These are phyloP conservation scores for Ictalurus furcatus DNA, from an alignment of 2,113 vertebrate species.

Conservation along the genomic window DNA sequence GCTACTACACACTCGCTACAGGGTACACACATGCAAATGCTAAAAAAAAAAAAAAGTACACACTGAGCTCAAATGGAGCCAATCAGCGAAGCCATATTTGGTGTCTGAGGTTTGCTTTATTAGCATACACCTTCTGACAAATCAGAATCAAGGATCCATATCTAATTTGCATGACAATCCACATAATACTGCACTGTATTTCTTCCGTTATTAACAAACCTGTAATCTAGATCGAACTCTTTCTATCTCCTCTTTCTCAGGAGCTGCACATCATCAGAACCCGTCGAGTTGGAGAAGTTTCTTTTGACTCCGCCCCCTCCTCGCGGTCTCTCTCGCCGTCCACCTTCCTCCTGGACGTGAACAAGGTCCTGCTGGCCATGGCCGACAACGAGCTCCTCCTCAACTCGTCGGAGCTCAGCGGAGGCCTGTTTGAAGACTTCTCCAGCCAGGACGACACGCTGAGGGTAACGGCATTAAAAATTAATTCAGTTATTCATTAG, in stretches of 20 bases:
- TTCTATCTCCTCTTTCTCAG: constrained; percentile 59
- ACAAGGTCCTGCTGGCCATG: constrained; percentile 86
- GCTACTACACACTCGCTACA: constrained; percentile 84
- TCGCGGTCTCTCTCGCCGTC: constrained; percentile 60
- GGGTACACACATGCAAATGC: constrained; percentile 47
- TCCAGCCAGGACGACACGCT: constrained; percentile 88
- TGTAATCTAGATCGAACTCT: not conserved
- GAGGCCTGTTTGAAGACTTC: constrained; percentile 85
- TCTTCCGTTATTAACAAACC: not conserved
- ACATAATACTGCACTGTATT: not conserved
- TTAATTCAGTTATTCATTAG: not conserved
- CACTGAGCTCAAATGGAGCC: not conserved
- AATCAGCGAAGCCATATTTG: not conserved
- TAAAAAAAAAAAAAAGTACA: not conserved
- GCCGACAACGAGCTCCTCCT: constrained; percentile 88
- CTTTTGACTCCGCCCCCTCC: constrained; percentile 62
- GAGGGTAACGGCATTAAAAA: constrained; percentile 69
- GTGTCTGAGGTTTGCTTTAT: not conserved
- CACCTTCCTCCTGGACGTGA: constrained; percentile 88
- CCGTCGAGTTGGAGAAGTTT: constrained; percentile 57
- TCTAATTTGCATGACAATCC: not conserved
- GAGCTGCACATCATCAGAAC: constrained; percentile 67
- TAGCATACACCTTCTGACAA: not conserved
- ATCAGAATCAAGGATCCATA: not conserved
- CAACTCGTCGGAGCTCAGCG: constrained; percentile 83